Conservation (phyloP, 2,888 invertebrate species). For the Calameuta idolon region DNA sequence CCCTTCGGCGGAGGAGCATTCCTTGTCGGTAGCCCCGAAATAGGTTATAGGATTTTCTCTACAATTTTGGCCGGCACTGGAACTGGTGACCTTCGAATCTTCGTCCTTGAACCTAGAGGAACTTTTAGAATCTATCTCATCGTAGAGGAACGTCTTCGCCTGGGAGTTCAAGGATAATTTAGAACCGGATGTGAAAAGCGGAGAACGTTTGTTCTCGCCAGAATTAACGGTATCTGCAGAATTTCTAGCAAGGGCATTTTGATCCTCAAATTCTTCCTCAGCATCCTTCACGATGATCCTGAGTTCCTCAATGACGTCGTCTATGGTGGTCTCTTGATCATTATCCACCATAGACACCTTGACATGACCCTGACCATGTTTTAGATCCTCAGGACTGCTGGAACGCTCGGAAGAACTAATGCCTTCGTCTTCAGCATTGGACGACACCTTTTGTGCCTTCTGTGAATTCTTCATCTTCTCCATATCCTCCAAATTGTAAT, state of each 20-base stretch:
- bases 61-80: constrained; percentile 6
- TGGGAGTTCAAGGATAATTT: constrained; percentile 37
- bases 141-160: constrained; percentile 2
- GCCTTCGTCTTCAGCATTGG: constrained; percentile 88
- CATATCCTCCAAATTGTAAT: constrained; percentile 42
- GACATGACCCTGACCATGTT: constrained; percentile 56
- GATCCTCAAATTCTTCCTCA: constrained; percentile 71
- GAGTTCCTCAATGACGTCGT: constrained; percentile 88
- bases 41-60: constrained; percentile 48
- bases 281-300: constrained; percentile 88
- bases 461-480: constrained; percentile 22
- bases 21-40: constrained; percentile 41
- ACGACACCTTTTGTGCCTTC: constrained; percentile 67
- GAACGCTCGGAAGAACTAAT: constrained; percentile 87
- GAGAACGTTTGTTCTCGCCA: constrained; percentile 42
- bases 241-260: constrained; percentile 64
- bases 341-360: constrained; percentile 66
- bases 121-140: background rate
- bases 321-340: constrained; percentile 85
- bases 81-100: constrained; percentile 5
- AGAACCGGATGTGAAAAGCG: constrained; percentile 27
- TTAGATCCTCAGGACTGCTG: constrained; percentile 77
- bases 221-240: constrained; percentile 6
- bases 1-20: constrained; percentile 56
- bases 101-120: background rate